Evolutionary conservation across 2,113 vertebrate genomes (phyloP), one percentile per base, ranked within the genome.

Genomic region (Pteruthius melanotis): DNA sequence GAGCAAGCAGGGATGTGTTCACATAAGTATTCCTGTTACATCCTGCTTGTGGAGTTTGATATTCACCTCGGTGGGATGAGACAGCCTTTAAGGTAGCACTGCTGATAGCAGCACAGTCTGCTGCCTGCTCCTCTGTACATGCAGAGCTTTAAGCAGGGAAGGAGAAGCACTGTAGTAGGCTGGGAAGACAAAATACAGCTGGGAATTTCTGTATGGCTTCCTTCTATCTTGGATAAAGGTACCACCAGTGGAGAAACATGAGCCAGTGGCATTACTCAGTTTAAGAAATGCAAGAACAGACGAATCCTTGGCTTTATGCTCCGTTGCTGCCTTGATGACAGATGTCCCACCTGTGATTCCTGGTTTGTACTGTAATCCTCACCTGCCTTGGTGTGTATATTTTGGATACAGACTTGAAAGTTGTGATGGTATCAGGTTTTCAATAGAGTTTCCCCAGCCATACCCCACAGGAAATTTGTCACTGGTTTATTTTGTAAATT

Each of bases 401-500:
- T 94, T 94, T 94, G 93, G 84, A 93, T 79, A 78, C 57, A 87
- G 57, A 53, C 81, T 76, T 89, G 37, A 57, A 89, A 95, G 64
- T 35, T 77, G 47, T 75, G 83, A 78, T 71, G 47, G 17, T 77
- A 78, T 86, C 68, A 83, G 56, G 23, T 78, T 83, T 93, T 84
- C 76, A 78, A 26, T 9, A 52, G 70, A 26, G 4, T 28, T 87
- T 77, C 44, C 40, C 22, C 56, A 64, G 52, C 12, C 49, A 28
- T 24, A 63, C 27, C 37, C 42, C 59, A 44, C n/a, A 92, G 87
- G 64, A 74, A 91, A 92, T 79, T 91, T 91, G 80, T 76, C 57
- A 82, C 52, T 79, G 31, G 49, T 84, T 91, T 94, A 42, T 89
- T 97, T 78, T 92, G 69, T 84, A 89, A 91, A 93, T 87, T 66